Evolutionary conservation across 2,113 vertebrate genomes (phyloP), one percentile per base, ranked within the genome.

Genomic region (Chrysochloris asiatica): DNA sequence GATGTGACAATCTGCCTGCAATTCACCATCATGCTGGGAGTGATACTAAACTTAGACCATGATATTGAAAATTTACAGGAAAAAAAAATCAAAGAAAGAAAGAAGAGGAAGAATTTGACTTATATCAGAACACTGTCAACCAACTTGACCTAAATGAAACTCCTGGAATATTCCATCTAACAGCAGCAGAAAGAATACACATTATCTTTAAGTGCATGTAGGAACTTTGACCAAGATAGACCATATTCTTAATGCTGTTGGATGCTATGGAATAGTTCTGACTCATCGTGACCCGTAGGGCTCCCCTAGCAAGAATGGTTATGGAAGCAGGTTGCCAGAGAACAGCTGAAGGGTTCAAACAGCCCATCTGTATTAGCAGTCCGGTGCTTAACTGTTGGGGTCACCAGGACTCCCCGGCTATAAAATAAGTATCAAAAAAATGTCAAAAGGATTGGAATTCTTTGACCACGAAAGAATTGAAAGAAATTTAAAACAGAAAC

Each of bases 141-240:
- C 82, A 79, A 16, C 1, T 0, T 14, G 59, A 54, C 33, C 63
- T 19, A 7, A n/a, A 33, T 28, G 61, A 63, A 14, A 14, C 30
- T 63, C 33, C 28, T 8, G 28, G 63, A 28, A 19, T 21, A 1
- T 36, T 17, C n/a, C 1, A 3, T 48, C 6, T n/a, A 33, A 12
- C 3, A 28, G 16, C 19, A 22, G 69, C 43, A n/a, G n/a, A n/a
- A n/a, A n/a, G 50, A 38, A n/a, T 1, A 21, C 8, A 4, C 0
- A 1, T 7, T 6, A 52, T 28, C 19, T 14, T 19, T 30, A 30
- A 56, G 17, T 7, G 4, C 50, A 41, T 11, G 0, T 0, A 14
- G 50, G 38, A 4, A 47, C 63, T 12, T 41, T 21, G 79, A 21
- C 28, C 52, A 30, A 67, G 8, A 19, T 0, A 43, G 72, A 72